These are phyloP conservation scores for Heteromormyrus szaboi DNA, from an alignment of 2,797 vertebrate genomes.

Conservation along the genomic window DNA sequence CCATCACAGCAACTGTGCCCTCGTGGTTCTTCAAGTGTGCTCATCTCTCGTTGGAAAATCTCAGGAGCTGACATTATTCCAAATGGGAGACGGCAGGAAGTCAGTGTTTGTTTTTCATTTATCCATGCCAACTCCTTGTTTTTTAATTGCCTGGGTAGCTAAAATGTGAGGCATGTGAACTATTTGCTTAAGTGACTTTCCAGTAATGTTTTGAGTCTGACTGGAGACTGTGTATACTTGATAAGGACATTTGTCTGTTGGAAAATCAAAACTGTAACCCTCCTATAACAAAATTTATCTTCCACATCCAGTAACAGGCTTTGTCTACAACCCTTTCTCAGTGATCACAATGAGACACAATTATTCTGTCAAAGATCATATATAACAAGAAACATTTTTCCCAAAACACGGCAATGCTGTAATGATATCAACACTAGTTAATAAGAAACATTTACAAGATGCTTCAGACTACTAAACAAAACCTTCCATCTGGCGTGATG, in stretches of 20 bases:
- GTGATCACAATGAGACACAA: background rate
- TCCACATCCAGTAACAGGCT: background rate
- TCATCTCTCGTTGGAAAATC: no score
- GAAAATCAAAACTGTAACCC: background rate
- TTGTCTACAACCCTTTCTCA: background rate
- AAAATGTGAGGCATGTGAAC: slow-evolving; percentile 20
- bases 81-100: no score
- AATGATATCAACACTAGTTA: background rate
- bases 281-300: background rate
- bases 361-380: background rate
- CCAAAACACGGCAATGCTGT: background rate
- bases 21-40: no score
- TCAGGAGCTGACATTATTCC: no score
- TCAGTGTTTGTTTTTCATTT: background rate
- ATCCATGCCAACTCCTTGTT: background rate
- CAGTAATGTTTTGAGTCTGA: slow-evolving; percentile 9
- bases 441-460: no score
- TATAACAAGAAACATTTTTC: background rate
- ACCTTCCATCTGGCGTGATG: no score
- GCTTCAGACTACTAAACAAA: no score
- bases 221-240: background rate
- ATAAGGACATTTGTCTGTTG: background rate
- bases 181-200: slow-evolving; percentile 25
- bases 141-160: slow-evolving; percentile 17
- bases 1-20: no score